phyloP scores from a whole-genome alignment of 2,113 vertebrate genomes.

The Tympanuchus pallidicinctus region DNA sequence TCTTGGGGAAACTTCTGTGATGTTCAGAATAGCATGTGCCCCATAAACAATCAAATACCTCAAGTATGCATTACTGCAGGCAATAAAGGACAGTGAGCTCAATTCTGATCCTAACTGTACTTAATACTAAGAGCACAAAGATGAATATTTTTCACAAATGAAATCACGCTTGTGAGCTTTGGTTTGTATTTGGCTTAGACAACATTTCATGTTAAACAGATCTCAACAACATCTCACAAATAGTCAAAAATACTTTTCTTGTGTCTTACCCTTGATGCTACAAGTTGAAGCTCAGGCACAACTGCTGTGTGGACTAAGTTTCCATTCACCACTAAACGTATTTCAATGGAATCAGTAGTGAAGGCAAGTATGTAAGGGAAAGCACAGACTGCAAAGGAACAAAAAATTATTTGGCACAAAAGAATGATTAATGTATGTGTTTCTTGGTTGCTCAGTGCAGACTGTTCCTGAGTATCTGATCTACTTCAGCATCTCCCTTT shows the following conservation, averaged over 20 bases:
- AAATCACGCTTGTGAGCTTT: neutral
- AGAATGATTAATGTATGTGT: neutral
- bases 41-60: neutral
- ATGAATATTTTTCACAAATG: neutral
- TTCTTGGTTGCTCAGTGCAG: neutral
- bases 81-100: neutral
- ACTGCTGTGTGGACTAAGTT: constrained; percentile 98
- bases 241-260: neutral
- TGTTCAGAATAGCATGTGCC: neutral
- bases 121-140: neutral
- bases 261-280: constrained; percentile 91
- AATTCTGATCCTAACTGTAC: neutral
- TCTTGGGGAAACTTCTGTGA: neutral
- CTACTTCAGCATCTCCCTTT: neutral
- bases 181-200: neutral
- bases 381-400: constrained; percentile 88
- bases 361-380: constrained; percentile 98
- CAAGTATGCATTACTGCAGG: neutral
- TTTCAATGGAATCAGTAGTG: constrained; percentile 97
- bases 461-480: neutral
- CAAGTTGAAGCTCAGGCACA: constrained; percentile 92
- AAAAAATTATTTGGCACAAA: neutral
- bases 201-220: neutral
- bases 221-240: neutral
- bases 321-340: constrained; percentile 96